These are phyloP conservation scores for Ommatoiulus sabulosus DNA, from an alignment of 2,888 invertebrate genomes.

Conservation along the genomic window DNA sequence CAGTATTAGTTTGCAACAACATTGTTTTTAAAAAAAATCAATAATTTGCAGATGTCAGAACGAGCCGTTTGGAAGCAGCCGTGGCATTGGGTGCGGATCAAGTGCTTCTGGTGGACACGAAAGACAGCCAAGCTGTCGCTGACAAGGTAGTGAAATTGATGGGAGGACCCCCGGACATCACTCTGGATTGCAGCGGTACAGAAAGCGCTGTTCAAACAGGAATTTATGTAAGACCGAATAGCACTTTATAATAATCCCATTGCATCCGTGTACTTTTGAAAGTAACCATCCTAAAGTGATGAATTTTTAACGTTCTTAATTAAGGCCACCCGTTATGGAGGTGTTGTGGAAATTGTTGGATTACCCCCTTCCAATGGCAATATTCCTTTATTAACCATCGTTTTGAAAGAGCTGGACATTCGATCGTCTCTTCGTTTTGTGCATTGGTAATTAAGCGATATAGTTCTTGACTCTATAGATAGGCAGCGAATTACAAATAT, in stretches of 20 bases:
- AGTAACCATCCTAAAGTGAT: slow-evolving; percentile 19
- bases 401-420: slow-evolving; percentile 89
- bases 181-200: slow-evolving; percentile 68
- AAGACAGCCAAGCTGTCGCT: slow-evolving; percentile 58
- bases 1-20: background rate
- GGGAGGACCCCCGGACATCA: slow-evolving; percentile 64
- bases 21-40: background rate
- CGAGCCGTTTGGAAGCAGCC: slow-evolving; percentile 66
- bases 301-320: slow-evolving; percentile 59
- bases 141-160: slow-evolving; percentile 50
- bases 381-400: slow-evolving; percentile 84
- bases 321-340: slow-evolving; percentile 88
- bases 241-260: background rate
- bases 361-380: slow-evolving; percentile 83
- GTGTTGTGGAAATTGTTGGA: slow-evolving; percentile 87
- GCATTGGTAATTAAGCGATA: slow-evolving; percentile 76
- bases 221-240: slow-evolving; percentile 51
- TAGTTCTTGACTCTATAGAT: background rate
- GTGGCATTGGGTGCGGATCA: slow-evolving; percentile 67
- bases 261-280: background rate
- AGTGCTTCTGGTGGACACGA: slow-evolving; percentile 64
- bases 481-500: background rate
- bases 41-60: slow-evolving; percentile 64
- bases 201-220: slow-evolving; percentile 63
- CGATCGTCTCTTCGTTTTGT: slow-evolving; percentile 92